Evolutionary conservation across 2,888 invertebrate species (phyloP).

Genomic region (Mycalesis mineus): DNA sequence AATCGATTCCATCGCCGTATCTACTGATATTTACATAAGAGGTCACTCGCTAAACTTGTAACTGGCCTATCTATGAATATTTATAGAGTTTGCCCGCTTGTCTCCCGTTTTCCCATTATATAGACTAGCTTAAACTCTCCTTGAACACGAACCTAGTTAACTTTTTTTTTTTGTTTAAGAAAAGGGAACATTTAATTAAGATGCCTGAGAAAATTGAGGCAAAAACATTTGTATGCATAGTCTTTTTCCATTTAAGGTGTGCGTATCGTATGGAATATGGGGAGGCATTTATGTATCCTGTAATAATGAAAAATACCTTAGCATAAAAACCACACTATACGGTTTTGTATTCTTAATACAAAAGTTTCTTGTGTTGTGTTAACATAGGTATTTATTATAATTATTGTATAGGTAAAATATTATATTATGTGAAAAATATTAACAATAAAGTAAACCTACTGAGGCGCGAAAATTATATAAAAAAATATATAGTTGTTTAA

Average conservation of each 20-base stretch:
- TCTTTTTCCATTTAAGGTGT: neutral
- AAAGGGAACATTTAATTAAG: constrained; percentile 1
- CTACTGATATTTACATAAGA: constrained; percentile 37
- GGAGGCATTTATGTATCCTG: neutral
- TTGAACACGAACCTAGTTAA: neutral
- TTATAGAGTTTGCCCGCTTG: constrained; percentile 7
- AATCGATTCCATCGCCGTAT: constrained; percentile 29
- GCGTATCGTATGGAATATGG: neutral
- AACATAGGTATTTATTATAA: neutral
- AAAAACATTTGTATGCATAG: constrained; percentile 1
- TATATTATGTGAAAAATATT: too few species aligned
- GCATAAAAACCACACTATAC: too few species aligned
- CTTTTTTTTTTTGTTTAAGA: neutral
- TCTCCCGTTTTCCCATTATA: constrained; percentile 1
- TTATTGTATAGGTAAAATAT: neutral
- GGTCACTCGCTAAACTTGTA: constrained; percentile 26
- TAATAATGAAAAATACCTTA: neutral
- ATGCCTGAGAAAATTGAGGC: neutral
- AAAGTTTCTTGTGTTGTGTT: too few species aligned
- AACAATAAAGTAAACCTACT: too few species aligned
- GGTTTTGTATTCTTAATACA: too few species aligned
- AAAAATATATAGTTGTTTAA: too few species aligned
- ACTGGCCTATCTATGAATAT: constrained; percentile 16
- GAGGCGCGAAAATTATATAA: too few species aligned
- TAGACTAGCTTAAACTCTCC: constrained; percentile 3